A percentile compares a stretch with the other conserved stretches of the same genome.
Conservation (phyloP, 2,888 invertebrate genomes). For the Drosophila aldrichi region DNA sequence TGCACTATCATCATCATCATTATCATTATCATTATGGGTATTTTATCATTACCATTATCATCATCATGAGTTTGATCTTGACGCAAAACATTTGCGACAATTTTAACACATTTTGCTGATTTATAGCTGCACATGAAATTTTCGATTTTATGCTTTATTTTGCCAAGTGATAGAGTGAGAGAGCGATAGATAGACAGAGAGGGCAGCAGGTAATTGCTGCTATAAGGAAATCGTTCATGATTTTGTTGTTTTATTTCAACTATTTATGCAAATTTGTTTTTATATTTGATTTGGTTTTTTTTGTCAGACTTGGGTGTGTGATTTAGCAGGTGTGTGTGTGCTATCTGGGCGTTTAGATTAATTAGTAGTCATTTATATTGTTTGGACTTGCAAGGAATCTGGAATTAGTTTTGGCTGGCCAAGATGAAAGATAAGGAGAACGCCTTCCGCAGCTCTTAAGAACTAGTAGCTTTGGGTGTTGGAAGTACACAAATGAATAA, state of each 20-base stretch:
- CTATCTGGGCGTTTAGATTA: not conserved
- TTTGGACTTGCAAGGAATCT: not conserved
- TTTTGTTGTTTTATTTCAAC: slow-evolving; percentile 1
- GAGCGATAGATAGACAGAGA: not conserved
- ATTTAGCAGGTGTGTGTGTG: slow-evolving; percentile 14
- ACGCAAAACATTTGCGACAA: slow-evolving; percentile 30
- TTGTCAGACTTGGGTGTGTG: slow-evolving; percentile 11
- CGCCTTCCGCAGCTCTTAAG: not conserved
- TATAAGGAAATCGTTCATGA: slow-evolving; percentile 48
- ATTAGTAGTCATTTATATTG: not conserved
- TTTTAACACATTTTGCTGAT: slow-evolving; percentile 46
- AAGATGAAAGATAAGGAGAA: not conserved
- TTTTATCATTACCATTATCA: slow-evolving; percentile 25
- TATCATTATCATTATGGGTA: slow-evolving; percentile 23
- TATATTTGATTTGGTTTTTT: not conserved
- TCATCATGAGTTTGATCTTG: slow-evolving; percentile 58
- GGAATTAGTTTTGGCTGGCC: not conserved
- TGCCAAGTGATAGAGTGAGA: not conserved
- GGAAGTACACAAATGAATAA: no score
- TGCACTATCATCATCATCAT: slow-evolving; percentile 27
- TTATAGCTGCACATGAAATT: slow-evolving; percentile 21
- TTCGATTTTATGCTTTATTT: not conserved
- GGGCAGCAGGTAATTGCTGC: slow-evolving; percentile 9
- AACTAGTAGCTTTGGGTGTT: not conserved
- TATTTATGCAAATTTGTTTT: slow-evolving; percentile 26